phyloP scores from a whole-genome alignment of 2,797 vertebrate species.

The Lates japonicus region DNA sequence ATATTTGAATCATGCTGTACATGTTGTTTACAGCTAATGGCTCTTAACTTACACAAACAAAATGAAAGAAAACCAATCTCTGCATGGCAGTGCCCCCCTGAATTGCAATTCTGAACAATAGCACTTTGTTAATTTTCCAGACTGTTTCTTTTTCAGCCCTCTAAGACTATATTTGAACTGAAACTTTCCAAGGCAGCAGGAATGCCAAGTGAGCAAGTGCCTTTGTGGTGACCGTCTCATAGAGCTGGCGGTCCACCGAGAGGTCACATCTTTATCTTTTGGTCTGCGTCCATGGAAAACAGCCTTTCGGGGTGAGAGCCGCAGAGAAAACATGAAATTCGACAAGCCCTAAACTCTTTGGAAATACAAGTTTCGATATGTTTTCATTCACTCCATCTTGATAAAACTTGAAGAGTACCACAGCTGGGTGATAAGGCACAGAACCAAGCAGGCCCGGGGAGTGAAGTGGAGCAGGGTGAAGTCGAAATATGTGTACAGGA shows the following conservation, averaged over 20 bases:
- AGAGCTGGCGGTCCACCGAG: conserved; percentile 53
- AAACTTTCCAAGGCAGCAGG: conserved; percentile 54
- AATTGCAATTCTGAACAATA: conserved; percentile 33
- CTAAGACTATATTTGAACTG: conserved; percentile 41
- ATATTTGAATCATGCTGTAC: conserved; percentile 17
- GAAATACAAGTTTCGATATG: conserved; percentile 42
- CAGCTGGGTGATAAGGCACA: conserved; percentile 19
- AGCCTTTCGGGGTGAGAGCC: conserved; percentile 66
- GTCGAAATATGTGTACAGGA: not conserved
- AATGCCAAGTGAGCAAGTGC: conserved; percentile 53
- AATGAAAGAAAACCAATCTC: conserved; percentile 12
- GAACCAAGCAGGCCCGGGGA: conserved; percentile 32
- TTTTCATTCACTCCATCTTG: conserved; percentile 52
- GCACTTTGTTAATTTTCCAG: conserved; percentile 41
- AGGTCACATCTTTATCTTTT: conserved; percentile 82
- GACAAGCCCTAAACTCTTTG: conserved; percentile 35
- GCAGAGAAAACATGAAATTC: conserved; percentile 66
- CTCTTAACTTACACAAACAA: conserved; percentile 1
- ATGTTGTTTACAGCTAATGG: not conserved
- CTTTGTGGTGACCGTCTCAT: conserved; percentile 51
- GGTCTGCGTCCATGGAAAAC: conserved; percentile 82
- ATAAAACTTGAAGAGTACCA: conserved; percentile 45
- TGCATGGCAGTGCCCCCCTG: not conserved
- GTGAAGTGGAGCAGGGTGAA: not conserved
- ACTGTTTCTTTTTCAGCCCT: conserved; percentile 33